Conservation (phyloP, 2,888 invertebrate species). For the Tenodera sinensis region DNA sequence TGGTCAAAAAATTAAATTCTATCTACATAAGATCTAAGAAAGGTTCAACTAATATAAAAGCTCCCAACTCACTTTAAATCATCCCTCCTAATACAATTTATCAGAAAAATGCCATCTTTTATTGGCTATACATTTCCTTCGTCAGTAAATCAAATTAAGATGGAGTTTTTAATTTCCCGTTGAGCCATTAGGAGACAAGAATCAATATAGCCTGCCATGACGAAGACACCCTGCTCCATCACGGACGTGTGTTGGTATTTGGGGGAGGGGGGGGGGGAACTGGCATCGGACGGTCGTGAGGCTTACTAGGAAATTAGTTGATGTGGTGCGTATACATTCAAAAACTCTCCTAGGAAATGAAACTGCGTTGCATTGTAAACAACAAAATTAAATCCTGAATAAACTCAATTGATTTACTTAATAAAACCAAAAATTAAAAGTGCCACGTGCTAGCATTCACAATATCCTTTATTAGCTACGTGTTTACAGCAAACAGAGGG, state of each 20-base stretch:
- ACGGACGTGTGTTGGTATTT: not conserved
- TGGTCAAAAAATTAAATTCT: not conserved
- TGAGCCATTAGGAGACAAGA: not conserved
- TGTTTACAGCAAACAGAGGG: too few species aligned
- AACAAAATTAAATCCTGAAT: not conserved
- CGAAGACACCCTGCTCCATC: not conserved
- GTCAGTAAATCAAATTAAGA: not conserved
- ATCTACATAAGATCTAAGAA: not conserved
- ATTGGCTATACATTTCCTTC: not conserved
- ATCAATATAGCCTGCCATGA: not conserved
- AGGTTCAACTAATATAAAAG: not conserved
- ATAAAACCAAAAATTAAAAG: too few species aligned
- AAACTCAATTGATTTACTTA: not conserved
- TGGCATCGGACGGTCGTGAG: too few species aligned
- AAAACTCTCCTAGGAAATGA: not conserved
- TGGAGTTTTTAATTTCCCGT: not conserved
- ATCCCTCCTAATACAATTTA: not conserved
- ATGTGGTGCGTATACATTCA: not conserved
- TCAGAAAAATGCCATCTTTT: not conserved
- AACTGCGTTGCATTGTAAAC: not conserved
- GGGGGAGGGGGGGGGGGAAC: not conserved
- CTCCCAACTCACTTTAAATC: not conserved
- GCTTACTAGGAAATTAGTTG: not conserved
- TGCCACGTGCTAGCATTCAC: too few species aligned
- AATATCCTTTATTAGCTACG: too few species aligned